phyloP scores from a whole-genome alignment of 2,888 invertebrate genomes.

The Oligia strigilis region DNA sequence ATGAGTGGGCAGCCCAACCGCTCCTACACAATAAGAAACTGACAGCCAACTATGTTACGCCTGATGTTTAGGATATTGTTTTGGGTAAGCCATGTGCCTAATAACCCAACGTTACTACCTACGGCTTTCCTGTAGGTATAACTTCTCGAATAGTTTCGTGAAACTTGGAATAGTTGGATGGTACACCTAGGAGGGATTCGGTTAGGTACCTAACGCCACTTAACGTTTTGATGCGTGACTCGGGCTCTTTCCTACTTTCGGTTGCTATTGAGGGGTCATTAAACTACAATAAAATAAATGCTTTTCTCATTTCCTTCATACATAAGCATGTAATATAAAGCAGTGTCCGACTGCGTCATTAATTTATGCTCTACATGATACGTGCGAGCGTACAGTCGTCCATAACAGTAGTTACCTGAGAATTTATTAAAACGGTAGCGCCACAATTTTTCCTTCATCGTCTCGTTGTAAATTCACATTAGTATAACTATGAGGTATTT shows the following conservation, averaged over 20 bases:
- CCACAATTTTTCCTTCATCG: conserved; percentile 41
- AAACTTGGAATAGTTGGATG: conserved; percentile 50
- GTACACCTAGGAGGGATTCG: conserved; percentile 44
- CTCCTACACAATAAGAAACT: conserved; percentile 60
- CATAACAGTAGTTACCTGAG: conserved; percentile 48
- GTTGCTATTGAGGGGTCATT: conserved; percentile 22
- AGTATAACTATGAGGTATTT: conserved; percentile 53
- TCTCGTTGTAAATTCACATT: conserved; percentile 53
- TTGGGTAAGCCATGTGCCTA: conserved; percentile 60
- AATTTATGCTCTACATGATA: conserved; percentile 44
- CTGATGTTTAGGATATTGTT: conserved; percentile 66
- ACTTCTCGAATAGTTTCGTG: conserved; percentile 55
- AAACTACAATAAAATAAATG: conserved; percentile 44
- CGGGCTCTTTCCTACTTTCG: conserved; percentile 20
- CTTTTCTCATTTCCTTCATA: conserved; percentile 29
- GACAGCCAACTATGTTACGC: conserved; percentile 54
- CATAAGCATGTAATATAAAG: conserved; percentile 21
- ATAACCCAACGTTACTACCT: conserved; percentile 49
- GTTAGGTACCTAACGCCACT: conserved; percentile 41
- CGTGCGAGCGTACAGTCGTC: conserved; percentile 36
- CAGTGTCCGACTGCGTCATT: conserved; percentile 37
- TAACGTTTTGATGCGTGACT: conserved; percentile 53
- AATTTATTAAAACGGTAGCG: conserved; percentile 45
- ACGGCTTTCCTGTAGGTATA: conserved; percentile 49
- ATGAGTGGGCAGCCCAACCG: conserved; percentile 64